Base-by-base conservation (phyloP, 2,888 invertebrate genomes). In the Drosophila atripex region DNA sequence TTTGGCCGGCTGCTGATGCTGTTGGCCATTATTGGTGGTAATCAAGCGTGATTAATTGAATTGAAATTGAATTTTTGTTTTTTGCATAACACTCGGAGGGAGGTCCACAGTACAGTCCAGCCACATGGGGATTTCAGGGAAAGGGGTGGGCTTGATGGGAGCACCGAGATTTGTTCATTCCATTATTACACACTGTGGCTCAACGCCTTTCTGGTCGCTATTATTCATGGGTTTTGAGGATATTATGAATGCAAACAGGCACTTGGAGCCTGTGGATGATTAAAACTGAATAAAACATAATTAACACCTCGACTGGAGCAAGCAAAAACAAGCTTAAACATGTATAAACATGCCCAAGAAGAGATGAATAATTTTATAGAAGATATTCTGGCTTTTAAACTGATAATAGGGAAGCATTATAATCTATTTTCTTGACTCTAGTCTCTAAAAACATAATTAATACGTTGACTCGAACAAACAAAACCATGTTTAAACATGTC, bases 31-130 rank as follows among this genome's bases (percentile, higher is more conserved):
- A 70, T 70, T 70, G 60, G 70, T 69, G 69, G 60, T 70, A 71
- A 71, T 71, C 71, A 71, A 71, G 71, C 71, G 71, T 71, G 71
- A 71, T 71, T 70, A 71, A 71, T 71, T 71, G 71, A 70, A 71
- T 70, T 70, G 61, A 70, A 70, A 70, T 71, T 71, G 71, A 71
- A 70, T 71, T 71, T 70, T 71, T 71, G 70, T 69, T 71, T 60
- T 69, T 60, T 69, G 65, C 69, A 69, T 60, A 69, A 69, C 59
- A 55, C 25, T 30, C 38, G 2, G 9, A 25, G 58, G 30, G 18
- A 9, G n/a, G 18, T 6, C 21, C 18, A 18, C 16, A 8, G 14
- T 5, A 4, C 21, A 21, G 21, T 3, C 16, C 9, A 16, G 32
- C 25, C 43, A 45, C 57, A 50, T 45, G 32, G 28, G 30, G 28